Percentiles rank a stretch among this genome's conserved stretches.
Evolutionary conservation across 2,888 invertebrate species (phyloP).

Genomic region (Bruchidius siliquastri): DNA sequence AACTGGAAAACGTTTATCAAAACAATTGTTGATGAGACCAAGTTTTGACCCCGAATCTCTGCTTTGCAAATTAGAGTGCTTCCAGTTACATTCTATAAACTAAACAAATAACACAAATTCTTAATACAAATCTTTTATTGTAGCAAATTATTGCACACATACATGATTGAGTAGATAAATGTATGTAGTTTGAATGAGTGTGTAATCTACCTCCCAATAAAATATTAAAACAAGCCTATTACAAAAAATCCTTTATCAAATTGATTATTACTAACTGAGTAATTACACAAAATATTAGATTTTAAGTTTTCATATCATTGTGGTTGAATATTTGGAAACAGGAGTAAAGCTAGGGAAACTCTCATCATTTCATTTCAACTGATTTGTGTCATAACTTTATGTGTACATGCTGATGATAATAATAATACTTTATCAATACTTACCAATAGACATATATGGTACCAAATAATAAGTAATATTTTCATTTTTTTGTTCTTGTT

Average conservation of each 20-base stretch:
- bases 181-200: conserved; percentile 20
- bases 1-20: no score
- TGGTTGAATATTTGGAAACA: not conserved
- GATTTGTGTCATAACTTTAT: no score
- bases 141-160: conserved; percentile 42
- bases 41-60: no score
- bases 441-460: no score
- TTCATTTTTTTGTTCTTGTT: no score
- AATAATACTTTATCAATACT: no score
- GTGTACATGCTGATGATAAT: no score
- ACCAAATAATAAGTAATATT: no score
- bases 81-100: no score
- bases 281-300: not conserved
- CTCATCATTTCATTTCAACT: no score
- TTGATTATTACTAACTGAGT: conserved; percentile 8
- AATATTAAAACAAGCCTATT: conserved; percentile 8
- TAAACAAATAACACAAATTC: conserved; percentile 8
- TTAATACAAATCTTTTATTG: conserved; percentile 39
- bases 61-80: no score
- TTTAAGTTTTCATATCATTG: not conserved
- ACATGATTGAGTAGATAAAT: conserved; percentile 37
- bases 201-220: conserved; percentile 22
- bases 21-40: no score
- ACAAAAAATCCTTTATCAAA: not conserved
- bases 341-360: not conserved